phyloP scores from a whole-genome alignment of 2,888 invertebrate genomes.

The Hydrotaea cyrtoneurina region DNA sequence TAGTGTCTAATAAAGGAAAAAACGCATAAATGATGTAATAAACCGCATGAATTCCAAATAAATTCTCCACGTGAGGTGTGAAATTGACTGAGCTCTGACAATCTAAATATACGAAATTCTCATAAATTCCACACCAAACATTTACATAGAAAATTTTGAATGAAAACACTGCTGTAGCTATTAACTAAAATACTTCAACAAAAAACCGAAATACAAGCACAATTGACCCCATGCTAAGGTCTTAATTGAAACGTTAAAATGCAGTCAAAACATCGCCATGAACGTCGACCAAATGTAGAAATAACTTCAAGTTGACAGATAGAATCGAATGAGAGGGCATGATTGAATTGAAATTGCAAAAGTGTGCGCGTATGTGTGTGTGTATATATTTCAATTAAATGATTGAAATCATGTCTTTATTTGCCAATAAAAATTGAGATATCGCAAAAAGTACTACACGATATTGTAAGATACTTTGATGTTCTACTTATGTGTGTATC shows the following conservation, averaged over 20 bases:
- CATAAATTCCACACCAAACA: conserved; percentile 24
- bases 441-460: neutral
- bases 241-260: conserved; percentile 54
- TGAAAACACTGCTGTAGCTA: conserved; percentile 6
- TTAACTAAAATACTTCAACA: neutral
- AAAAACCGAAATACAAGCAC: neutral
- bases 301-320: conserved; percentile 42
- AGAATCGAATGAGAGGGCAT: neutral
- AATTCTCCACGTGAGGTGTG: conserved; percentile 55
- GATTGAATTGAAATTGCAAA: conserved; percentile 2
- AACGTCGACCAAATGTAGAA: conserved; percentile 23
- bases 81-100: conserved; percentile 12
- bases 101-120: neutral
- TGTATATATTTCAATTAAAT: neutral
- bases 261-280: conserved; percentile 48
- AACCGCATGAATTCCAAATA: conserved; percentile 25
- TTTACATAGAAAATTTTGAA: conserved; percentile 14
- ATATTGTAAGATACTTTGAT: neutral
- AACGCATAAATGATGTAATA: conserved; percentile 39
- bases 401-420: neutral
- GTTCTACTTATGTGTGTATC: neutral
- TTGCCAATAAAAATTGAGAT: neutral
- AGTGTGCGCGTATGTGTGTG: neutral
- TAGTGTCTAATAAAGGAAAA: too few relatives aligned
- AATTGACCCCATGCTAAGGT: conserved; percentile 57